A percentile compares a stretch with the other conserved stretches of the same genome.
Evolutionary conservation across 2,888 invertebrate species (phyloP).

Genomic region (Rhingia campestris): DNA sequence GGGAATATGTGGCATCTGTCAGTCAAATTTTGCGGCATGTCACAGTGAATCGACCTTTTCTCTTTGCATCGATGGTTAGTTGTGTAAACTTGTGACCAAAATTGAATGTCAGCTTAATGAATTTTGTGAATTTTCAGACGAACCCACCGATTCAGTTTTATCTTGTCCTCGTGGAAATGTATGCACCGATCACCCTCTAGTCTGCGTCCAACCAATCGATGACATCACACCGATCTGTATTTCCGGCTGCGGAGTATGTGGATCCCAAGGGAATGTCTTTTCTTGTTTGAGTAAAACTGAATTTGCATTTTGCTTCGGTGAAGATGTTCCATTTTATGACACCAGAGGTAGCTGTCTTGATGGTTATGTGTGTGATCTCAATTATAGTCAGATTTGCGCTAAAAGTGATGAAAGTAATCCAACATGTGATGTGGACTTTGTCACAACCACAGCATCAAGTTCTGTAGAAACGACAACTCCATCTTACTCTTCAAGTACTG

Average conservation of each 20-base stretch:
- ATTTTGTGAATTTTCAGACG: background rate
- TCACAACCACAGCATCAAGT: background rate
- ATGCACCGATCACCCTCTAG: slow-evolving; percentile 31
- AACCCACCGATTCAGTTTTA: slow-evolving; percentile 7
- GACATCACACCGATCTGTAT: slow-evolving; percentile 9
- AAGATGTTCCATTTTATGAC: slow-evolving; percentile 62
- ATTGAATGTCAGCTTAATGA: background rate
- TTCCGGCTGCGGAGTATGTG: slow-evolving; percentile 74
- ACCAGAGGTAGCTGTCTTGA: slow-evolving; percentile 64
- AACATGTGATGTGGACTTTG: slow-evolving; percentile 15
- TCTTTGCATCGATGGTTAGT: slow-evolving; percentile 49
- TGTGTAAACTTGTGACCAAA: no score
- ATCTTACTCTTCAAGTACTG: background rate
- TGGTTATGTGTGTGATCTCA: slow-evolving; percentile 75
- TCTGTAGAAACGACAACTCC: background rate
- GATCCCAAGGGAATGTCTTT: slow-evolving; percentile 76
- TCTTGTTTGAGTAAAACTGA: slow-evolving; percentile 78
- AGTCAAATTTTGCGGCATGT: slow-evolving; percentile 39
- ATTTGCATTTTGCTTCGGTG: slow-evolving; percentile 80
- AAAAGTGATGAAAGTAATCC: slow-evolving; percentile 19
- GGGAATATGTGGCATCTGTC: slow-evolving; percentile 32
- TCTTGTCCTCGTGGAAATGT: slow-evolving; percentile 29
- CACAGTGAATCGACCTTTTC: slow-evolving; percentile 39
- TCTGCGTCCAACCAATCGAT: slow-evolving; percentile 18
- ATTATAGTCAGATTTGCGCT: slow-evolving; percentile 69